A percentile compares a stretch with the other conserved stretches of the same genome.
phyloP scores from a whole-genome alignment of 1,140 invertebrate species.

The Drosophila mayri region DNA sequence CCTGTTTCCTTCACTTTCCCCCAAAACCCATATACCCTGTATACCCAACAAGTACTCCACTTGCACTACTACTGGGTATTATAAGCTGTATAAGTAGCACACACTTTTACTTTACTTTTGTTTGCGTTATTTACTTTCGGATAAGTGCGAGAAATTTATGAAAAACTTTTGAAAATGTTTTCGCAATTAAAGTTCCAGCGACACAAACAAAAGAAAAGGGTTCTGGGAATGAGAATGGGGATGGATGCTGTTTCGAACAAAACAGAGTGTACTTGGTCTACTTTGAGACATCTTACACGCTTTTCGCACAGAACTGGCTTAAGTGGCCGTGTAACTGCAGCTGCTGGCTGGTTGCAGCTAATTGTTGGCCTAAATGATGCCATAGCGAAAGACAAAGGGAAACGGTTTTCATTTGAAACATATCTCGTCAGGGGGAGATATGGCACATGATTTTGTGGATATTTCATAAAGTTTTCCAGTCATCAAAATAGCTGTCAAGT shows the following conservation, averaged over 20 bases:
- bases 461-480: not conserved
- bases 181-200: slow-evolving; percentile 63
- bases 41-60: not conserved
- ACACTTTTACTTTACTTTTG: slow-evolving; percentile 71
- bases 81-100: slow-evolving; percentile 69
- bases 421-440: not conserved
- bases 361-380: slow-evolving; percentile 51
- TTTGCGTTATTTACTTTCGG: slow-evolving; percentile 50
- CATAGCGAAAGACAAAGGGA: slow-evolving; percentile 26
- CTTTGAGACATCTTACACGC: slow-evolving; percentile 44
- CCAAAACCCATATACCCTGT: not conserved
- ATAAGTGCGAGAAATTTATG: slow-evolving; percentile 79
- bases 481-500: no score
- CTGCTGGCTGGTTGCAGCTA: slow-evolving; percentile 32
- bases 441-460: not conserved
- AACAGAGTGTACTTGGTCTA: slow-evolving; percentile 48
- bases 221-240: not conserved
- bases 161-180: slow-evolving; percentile 74
- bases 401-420: not conserved
- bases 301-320: slow-evolving; percentile 30
- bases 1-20: not conserved
- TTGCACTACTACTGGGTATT: slow-evolving; percentile 33
- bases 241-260: slow-evolving; percentile 30
- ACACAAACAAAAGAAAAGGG: slow-evolving; percentile 25
- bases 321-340: slow-evolving; percentile 49